Evolutionary conservation across 1,140 invertebrate species (phyloP), one percentile per base, ranked within the genome.

Genomic region (Caenorhabditis remanei): DNA sequence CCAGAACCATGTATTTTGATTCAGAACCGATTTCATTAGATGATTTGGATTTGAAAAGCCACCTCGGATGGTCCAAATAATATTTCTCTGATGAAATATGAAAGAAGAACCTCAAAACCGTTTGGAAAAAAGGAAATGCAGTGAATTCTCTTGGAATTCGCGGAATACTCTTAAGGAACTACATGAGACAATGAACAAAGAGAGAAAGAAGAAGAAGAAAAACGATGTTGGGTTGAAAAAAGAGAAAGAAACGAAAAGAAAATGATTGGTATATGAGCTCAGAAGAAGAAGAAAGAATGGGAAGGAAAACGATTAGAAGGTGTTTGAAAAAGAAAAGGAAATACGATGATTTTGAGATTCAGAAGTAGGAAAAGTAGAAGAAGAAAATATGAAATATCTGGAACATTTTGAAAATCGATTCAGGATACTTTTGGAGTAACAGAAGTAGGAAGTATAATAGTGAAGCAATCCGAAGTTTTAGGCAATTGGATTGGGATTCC

Each of bases 291-390:
- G n/a, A 24, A 79, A 50, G 71, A 79, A 79, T 9, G 14, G 4
- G 65, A n/a, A 71, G 71, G 50, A 58, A 16, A 58, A n/a, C 56
- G 56, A 58, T 58, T 58, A 58, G 56, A 58, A 58, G 56, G 56
- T 58, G 56, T 58, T 58, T 8, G 56, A n/a, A 58, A n/a, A 21
- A 58, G n/a, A 58, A n/a, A 2, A 58, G n/a, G n/a, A 58, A 58
- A 58, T 1, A 21, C 14, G 56, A 21, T n/a, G 13, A 19, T 8
- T n/a, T n/a, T n/a, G 56, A 58, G 56, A n/a, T 21, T 58, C 11
- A 58, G 56, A 58, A 58, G 5, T 53, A 53, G 50, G 1, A 32
- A 32, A 2, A 32, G 32, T 32, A 32, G 32, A 32, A 32, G 32
- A 32, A 32, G 32, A 32, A 32, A 32, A 32, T 2, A 32, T 32